Conservation (phyloP, 2,113 vertebrate species). For the Gnathonemus longibarbis region DNA sequence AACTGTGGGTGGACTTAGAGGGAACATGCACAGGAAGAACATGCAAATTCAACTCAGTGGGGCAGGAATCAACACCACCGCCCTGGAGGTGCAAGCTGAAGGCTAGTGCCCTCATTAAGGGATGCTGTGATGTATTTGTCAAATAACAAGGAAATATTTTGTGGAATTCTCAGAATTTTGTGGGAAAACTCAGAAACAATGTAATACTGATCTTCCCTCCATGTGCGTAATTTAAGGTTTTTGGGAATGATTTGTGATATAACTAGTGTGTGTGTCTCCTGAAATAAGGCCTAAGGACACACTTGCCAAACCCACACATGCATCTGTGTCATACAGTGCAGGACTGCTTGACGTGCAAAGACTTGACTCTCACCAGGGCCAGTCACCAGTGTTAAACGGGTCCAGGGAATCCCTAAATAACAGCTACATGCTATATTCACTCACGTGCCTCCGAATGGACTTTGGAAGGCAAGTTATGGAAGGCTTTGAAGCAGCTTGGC, state of each 20-base stretch:
- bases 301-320: conserved; percentile 18
- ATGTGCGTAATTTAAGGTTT: not conserved
- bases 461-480: conserved; percentile 9
- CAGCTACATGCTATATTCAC: conserved; percentile 20
- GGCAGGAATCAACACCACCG: not conserved
- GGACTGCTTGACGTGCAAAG: conserved; percentile 32
- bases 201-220: not conserved
- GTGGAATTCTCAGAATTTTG: not conserved
- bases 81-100: not conserved
- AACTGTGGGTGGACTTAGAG: not conserved
- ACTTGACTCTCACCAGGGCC: conserved; percentile 28
- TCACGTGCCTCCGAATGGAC: conserved; percentile 27
- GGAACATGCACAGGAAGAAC: not conserved
- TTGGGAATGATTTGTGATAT: not conserved
- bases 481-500: conserved; percentile 30
- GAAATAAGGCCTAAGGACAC: not conserved
- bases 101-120: not conserved
- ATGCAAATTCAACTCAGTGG: not conserved
- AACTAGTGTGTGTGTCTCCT: not conserved
- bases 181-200: not conserved
- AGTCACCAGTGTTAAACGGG: conserved; percentile 26
- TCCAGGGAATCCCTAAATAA: conserved; percentile 15
- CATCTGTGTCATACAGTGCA: conserved; percentile 32
- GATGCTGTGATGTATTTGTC: not conserved
- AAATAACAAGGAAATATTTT: not conserved